Conservation (phyloP, 37 sponge, comb jelly and placozoan species). For the Tethya wilhelma region DNA sequence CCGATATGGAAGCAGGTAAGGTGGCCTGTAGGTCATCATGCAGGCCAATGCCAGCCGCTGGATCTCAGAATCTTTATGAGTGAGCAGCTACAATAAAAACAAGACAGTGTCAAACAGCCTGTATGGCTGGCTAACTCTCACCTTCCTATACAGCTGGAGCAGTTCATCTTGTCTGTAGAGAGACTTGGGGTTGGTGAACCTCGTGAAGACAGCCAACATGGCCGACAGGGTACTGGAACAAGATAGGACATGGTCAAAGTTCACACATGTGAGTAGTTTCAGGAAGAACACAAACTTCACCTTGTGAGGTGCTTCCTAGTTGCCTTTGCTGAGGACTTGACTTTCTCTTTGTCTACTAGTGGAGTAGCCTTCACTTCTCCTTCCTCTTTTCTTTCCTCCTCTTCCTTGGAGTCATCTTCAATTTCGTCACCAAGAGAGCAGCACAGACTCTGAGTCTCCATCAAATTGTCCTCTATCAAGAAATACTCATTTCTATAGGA, state of each 20-base stretch:
- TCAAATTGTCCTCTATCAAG: slow-evolving; percentile 48
- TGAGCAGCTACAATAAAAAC: slow-evolving; percentile 63
- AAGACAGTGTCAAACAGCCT: background rate
- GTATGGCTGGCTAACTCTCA: background rate
- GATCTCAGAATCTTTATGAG: slow-evolving; percentile 68
- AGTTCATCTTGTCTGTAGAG: slow-evolving; percentile 75
- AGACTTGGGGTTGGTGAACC: slow-evolving; percentile 77
- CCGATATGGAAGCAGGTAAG: slow-evolving; percentile 68
- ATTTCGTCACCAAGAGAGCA: background rate
- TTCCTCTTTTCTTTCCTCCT: slow-evolving; percentile 4
- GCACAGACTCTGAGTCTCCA: slow-evolving; percentile 49
- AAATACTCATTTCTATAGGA: slow-evolving; percentile 49
- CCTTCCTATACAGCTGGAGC: slow-evolving; percentile 62
- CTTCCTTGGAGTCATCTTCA: background rate
- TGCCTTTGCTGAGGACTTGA: background rate
- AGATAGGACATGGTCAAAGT: background rate
- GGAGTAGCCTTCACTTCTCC: background rate
- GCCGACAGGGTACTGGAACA: slow-evolving; percentile 58
- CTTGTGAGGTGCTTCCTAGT: background rate
- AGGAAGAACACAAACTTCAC: background rate
- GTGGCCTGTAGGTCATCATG: slow-evolving; percentile 66
- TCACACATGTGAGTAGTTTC: no score
- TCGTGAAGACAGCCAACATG: slow-evolving; percentile 71
- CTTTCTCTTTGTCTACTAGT: no score
- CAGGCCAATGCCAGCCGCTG: slow-evolving; percentile 80